phyloP scores from a whole-genome alignment of 1,140 invertebrate species.

The Drosophila triauraria region DNA sequence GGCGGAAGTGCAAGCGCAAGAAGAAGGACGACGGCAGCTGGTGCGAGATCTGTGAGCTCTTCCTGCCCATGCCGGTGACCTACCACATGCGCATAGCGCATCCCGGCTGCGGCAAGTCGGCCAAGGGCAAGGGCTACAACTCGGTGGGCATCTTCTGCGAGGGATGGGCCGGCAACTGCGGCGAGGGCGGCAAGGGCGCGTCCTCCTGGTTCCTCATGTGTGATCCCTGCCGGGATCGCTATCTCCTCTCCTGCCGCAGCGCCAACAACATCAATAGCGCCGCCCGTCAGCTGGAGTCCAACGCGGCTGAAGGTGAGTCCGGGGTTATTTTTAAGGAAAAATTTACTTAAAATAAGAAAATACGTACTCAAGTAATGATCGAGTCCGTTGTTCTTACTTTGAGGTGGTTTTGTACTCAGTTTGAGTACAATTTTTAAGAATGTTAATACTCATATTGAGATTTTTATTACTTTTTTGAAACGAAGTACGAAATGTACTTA shows the following conservation, averaged over 20 bases:
- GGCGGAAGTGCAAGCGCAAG: conserved; percentile 86
- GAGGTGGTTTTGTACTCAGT: too few relatives aligned
- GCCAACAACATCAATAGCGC: conserved; percentile 71
- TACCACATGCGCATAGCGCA: conserved; percentile 96
- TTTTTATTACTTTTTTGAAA: too few relatives aligned
- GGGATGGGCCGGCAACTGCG: conserved; percentile 95
- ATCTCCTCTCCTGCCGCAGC: conserved; percentile 87
- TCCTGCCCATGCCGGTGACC: conserved; percentile 90
- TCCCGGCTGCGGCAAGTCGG: conserved; percentile 94
- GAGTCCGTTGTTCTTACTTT: too few relatives aligned
- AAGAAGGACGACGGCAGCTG: conserved; percentile 86
- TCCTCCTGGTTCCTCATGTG: conserved; percentile 97
- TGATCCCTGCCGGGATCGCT: conserved; percentile 94
- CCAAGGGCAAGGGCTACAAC: conserved; percentile 94
- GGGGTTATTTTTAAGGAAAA: too few relatives aligned
- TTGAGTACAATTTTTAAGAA: too few relatives aligned
- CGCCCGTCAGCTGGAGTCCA: conserved; percentile 42
- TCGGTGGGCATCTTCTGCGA: conserved; percentile 93
- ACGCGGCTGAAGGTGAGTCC: conserved; percentile 40
- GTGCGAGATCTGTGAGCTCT: conserved; percentile 95
- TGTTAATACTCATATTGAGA: too few relatives aligned
- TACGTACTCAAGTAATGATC: too few relatives aligned
- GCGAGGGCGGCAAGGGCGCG: conserved; percentile 92
- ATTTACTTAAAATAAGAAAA: too few relatives aligned
- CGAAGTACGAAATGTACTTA: too few relatives aligned